Conservation (phyloP, 64 coral and sea anemone genomes). For the Montipora capricornis region DNA sequence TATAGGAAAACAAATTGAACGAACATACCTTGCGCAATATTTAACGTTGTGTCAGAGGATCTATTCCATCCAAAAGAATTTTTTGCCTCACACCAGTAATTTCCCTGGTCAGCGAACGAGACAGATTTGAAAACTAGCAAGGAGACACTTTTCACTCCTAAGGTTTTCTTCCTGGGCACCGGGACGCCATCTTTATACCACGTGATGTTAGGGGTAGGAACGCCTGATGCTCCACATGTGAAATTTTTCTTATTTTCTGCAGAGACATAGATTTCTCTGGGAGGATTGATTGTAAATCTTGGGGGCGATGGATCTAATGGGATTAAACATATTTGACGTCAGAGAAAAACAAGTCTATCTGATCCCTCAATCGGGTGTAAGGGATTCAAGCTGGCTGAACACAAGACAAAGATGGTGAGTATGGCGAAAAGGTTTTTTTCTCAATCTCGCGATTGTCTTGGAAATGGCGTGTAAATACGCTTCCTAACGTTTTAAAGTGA, state of each 20-base stretch:
- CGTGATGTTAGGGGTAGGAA: background rate
- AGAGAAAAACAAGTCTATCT: too few species aligned
- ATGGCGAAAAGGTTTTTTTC: too few species aligned
- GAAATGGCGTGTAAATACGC: too few species aligned
- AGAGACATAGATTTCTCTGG: background rate
- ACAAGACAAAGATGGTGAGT: too few species aligned
- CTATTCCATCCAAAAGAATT: background rate
- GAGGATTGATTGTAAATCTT: background rate
- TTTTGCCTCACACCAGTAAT: constrained; percentile 36
- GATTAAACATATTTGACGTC: background rate
- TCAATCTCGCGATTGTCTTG: too few species aligned
- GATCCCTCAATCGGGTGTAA: too few species aligned
- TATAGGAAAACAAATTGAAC: background rate
- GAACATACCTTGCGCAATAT: background rate
- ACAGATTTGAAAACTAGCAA: background rate
- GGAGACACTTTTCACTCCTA: background rate
- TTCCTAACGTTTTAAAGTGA: too few species aligned
- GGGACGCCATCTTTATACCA: constrained; percentile 24
- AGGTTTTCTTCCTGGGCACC: background rate
- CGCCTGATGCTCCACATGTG: background rate
- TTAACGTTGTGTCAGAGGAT: background rate
- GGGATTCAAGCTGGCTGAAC: too few species aligned
- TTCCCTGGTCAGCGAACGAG: background rate
- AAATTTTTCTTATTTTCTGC: background rate
- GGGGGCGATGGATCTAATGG: background rate